Percentiles rank a stretch among this genome's conserved stretches.
Conservation (phyloP, 2,888 invertebrate species). For the Lithodes maja region DNA sequence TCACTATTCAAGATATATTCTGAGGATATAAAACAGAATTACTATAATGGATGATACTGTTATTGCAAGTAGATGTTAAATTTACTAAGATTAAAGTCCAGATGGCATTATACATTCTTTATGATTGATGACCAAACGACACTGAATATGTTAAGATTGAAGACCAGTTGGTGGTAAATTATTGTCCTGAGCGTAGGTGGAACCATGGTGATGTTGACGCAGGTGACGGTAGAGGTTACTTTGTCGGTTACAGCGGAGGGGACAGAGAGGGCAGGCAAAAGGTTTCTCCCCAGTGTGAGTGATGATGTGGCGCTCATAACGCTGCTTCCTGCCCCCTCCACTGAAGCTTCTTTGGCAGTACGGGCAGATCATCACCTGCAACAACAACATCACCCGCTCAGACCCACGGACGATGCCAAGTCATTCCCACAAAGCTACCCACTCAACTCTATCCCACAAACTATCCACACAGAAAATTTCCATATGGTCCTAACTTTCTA, state of each 20-base stretch:
- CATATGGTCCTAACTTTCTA: no score
- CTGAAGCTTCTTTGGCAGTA: conserved; percentile 61
- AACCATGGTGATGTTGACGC: conserved; percentile 38
- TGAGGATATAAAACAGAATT: no score
- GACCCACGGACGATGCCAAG: conserved; percentile 13
- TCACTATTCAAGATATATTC: no score
- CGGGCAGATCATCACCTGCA: conserved; percentile 62
- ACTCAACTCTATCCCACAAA: background rate
- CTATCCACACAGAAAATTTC: background rate
- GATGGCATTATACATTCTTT: no score
- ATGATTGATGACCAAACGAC: no score
- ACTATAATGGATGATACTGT: no score
- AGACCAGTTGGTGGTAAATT: background rate
- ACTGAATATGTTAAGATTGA: no score
- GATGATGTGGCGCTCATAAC: conserved; percentile 67
- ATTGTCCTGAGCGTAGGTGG: background rate
- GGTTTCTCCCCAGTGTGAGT: conserved; percentile 70
- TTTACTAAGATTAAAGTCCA: no score
- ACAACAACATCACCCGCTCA: conserved; percentile 43
- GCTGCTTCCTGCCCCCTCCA: conserved; percentile 66
- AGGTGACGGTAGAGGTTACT: conserved; percentile 61
- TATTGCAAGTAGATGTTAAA: no score
- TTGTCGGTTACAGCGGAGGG: conserved; percentile 61
- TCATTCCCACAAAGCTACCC: background rate
- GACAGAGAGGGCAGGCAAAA: conserved; percentile 67